A percentile compares a stretch with the other conserved stretches of the same genome.
Conservation (phyloP, 2,888 invertebrate species). For the Globia sparganii region DNA sequence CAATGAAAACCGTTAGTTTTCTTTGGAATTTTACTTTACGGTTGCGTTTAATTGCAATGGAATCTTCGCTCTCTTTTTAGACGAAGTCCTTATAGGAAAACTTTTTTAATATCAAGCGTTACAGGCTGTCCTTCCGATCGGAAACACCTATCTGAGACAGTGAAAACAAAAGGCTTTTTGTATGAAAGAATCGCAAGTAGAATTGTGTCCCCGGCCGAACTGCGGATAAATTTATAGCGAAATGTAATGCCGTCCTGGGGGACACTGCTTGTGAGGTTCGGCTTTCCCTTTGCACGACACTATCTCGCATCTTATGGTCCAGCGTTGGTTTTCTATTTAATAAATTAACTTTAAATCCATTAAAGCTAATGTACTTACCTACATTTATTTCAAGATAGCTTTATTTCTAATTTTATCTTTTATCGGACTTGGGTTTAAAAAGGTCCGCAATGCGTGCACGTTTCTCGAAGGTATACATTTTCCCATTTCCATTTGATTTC, state of each 20-base stretch:
- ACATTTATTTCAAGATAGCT: slow-evolving; percentile 49
- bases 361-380: slow-evolving; percentile 57
- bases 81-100: slow-evolving; percentile 82
- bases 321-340: slow-evolving; percentile 72
- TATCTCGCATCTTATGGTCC: slow-evolving; percentile 72
- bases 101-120: slow-evolving; percentile 89
- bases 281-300: slow-evolving; percentile 70
- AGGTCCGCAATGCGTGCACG: slow-evolving; percentile 17
- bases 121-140: slow-evolving; percentile 83
- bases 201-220: slow-evolving; percentile 77
- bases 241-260: slow-evolving; percentile 81
- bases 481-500: slow-evolving; percentile 22
- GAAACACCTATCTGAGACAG: slow-evolving; percentile 83
- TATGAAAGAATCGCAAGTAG: slow-evolving; percentile 81
- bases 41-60: slow-evolving; percentile 79
- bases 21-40: slow-evolving; percentile 70
- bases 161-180: slow-evolving; percentile 83
- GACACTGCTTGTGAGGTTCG: slow-evolving; percentile 72
- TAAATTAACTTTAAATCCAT: slow-evolving; percentile 73
- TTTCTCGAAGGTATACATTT: slow-evolving; percentile 24
- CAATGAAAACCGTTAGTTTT: slow-evolving; percentile 56
- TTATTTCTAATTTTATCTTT: slow-evolving; percentile 54
- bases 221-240: slow-evolving; percentile 82
- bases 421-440: slow-evolving; percentile 39
- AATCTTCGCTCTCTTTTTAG: slow-evolving; percentile 75